phyloP scores from a whole-genome alignment of 2,797 vertebrate genomes.

The Diplodus sargus region DNA sequence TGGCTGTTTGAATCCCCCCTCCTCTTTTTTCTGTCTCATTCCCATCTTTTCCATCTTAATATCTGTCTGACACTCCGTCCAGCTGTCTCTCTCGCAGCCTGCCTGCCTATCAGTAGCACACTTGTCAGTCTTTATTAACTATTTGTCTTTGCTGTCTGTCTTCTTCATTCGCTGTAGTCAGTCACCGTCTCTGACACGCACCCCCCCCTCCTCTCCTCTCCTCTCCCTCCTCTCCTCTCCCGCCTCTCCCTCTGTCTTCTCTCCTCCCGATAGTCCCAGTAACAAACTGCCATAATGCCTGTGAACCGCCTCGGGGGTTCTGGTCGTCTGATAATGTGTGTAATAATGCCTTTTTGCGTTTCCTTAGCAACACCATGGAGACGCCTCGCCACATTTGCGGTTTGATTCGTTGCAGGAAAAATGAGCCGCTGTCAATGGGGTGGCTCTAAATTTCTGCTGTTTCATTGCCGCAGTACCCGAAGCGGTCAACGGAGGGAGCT shows the following conservation, averaged over 20 bases:
- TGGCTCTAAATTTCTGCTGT: constrained; percentile 75
- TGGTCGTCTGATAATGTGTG: constrained; percentile 69
- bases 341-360: constrained; percentile 71
- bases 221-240: not conserved
- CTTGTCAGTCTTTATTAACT: constrained; percentile 51
- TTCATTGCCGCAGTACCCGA: constrained; percentile 73
- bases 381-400: constrained; percentile 52
- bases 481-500: constrained; percentile 79
- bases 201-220: constrained; percentile 3
- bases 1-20: constrained; percentile 22
- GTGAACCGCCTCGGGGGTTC: constrained; percentile 57
- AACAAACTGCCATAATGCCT: constrained; percentile 62
- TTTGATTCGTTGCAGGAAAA: constrained; percentile 55
- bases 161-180: constrained; percentile 48
- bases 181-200: constrained; percentile 34
- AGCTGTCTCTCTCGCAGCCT: constrained; percentile 37
- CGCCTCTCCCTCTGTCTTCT: not conserved
- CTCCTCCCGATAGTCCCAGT: constrained; percentile 29
- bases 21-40: constrained; percentile 27
- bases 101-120: constrained; percentile 24
- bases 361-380: constrained; percentile 71
- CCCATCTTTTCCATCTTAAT: constrained; percentile 41
- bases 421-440: constrained; percentile 41
- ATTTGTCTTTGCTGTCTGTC: constrained; percentile 54
- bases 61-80: constrained; percentile 44